A percentile compares a stretch with the other conserved stretches of the same genome.
Evolutionary conservation across 1,140 invertebrate genomes (phyloP).

Genomic region (Drosophila burlai): DNA sequence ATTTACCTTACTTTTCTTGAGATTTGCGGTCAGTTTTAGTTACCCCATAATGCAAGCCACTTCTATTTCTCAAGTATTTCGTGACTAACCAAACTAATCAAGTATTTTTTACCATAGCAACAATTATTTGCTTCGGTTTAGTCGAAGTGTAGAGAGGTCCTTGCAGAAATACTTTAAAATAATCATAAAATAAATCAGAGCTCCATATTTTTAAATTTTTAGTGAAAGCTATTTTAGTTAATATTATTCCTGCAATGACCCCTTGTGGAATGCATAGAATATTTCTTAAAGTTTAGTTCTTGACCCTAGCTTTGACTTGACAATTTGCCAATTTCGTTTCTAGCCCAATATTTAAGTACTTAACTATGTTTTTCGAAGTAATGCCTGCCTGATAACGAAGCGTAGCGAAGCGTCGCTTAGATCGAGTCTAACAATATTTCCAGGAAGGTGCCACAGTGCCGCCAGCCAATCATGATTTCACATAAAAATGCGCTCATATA

Average conservation of each 20-base stretch:
- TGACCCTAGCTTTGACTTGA: constrained; percentile 50
- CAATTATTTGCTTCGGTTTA: constrained; percentile 21
- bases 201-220: not conserved
- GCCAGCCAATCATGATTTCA: constrained; percentile 47
- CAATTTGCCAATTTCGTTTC: constrained; percentile 38
- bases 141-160: constrained; percentile 20
- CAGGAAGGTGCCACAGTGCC: constrained; percentile 40
- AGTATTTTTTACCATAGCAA: constrained; percentile 10
- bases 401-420: constrained; percentile 41
- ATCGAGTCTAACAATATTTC: constrained; percentile 50
- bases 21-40: constrained; percentile 50
- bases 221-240: not conserved
- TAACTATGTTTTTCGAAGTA: constrained; percentile 38
- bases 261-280: constrained; percentile 38
- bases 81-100: constrained; percentile 31
- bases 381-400: constrained; percentile 48
- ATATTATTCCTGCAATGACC: constrained; percentile 24
- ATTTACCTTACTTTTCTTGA: constrained; percentile 30
- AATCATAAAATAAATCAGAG: not conserved
- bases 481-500: constrained; percentile 73
- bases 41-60: constrained; percentile 36
- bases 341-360: constrained; percentile 30
- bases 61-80: constrained; percentile 30
- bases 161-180: constrained; percentile 15
- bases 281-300: constrained; percentile 39